A percentile compares a stretch with the other conserved stretches of the same genome.
These are phyloP conservation scores for Apogon talboti DNA, from an alignment of 2,797 vertebrate species.

Conservation along the genomic window DNA sequence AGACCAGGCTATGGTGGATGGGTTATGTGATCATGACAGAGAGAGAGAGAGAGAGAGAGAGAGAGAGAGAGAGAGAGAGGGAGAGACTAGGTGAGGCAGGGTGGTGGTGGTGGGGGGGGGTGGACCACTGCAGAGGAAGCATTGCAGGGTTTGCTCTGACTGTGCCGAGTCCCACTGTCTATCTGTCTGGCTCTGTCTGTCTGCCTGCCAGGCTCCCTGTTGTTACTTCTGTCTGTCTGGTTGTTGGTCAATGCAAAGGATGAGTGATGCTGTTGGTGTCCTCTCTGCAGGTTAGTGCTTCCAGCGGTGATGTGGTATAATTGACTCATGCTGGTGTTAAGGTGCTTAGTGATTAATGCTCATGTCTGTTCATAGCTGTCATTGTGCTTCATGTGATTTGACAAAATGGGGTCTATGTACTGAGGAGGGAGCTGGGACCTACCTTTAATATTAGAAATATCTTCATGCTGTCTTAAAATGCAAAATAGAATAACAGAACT, in stretches of 20 bases:
- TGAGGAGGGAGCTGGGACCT: not conserved
- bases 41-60: conserved; percentile 10
- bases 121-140: conserved; percentile 43
- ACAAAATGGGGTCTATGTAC: not conserved
- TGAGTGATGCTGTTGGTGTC: conserved; percentile 44
- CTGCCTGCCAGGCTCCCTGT: conserved; percentile 1
- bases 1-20: conserved; percentile 29
- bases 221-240: conserved; percentile 9
- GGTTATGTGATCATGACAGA: conserved; percentile 21
- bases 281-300: conserved; percentile 47
- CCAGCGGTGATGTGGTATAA: not conserved
- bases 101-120: not conserved
- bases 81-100: not conserved
- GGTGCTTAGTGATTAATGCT: not conserved
- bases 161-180: conserved; percentile 24
- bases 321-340: not conserved
- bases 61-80: too few relatives aligned
- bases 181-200: not conserved
- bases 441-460: conserved; percentile 2
- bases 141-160: conserved; percentile 20
- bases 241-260: conserved; percentile 3
- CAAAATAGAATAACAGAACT: not conserved
- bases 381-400: not conserved
- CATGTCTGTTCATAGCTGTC: not conserved
- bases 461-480: not conserved